A percentile compares a stretch with the other conserved stretches of the same genome.
phyloP scores from a whole-genome alignment of 2,888 invertebrate species.

The Muscina levida region DNA sequence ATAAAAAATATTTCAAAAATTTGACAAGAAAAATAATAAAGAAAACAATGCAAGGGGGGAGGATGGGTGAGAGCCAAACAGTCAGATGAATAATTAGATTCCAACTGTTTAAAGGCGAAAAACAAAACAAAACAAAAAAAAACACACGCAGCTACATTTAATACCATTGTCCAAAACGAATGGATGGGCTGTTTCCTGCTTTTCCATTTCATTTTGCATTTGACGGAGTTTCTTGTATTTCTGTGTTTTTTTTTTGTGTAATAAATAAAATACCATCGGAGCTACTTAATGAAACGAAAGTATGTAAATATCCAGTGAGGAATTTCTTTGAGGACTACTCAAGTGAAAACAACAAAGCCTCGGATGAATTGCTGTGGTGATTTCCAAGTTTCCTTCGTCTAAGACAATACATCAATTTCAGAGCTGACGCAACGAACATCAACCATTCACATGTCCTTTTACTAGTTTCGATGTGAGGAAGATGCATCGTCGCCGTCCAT shows the following conservation, averaged over 20 bases:
- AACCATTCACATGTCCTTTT: conserved; percentile 13
- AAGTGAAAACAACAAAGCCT: conserved; percentile 20
- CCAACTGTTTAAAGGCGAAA: conserved; percentile 63
- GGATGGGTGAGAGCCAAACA: conserved; percentile 65
- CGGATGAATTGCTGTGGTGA: conserved; percentile 29
- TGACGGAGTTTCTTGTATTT: conserved; percentile 60
- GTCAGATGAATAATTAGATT: conserved; percentile 79
- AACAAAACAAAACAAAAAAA: conserved; percentile 12
- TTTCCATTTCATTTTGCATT: conserved; percentile 62
- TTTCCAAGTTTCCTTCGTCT: not conserved
- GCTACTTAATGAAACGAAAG: conserved; percentile 63
- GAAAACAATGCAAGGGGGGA: conserved; percentile 37
- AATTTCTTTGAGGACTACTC: conserved; percentile 34
- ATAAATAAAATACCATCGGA: conserved; percentile 65
- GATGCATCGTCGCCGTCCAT: not conserved
- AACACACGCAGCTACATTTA: conserved; percentile 70
- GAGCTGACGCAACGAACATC: conserved; percentile 44
- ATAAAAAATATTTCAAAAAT: conserved; percentile 54
- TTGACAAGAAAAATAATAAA: conserved; percentile 52
- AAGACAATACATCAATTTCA: conserved; percentile 64
- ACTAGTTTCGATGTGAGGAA: not conserved
- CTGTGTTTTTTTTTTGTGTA: conserved; percentile 60
- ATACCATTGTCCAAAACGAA: conserved; percentile 69
- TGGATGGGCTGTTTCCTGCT: not conserved
- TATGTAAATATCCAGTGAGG: conserved; percentile 57